These are phyloP conservation scores for Aulostomus chinensis DNA, from an alignment of 2,797 vertebrate genomes.

Conservation along the genomic window DNA sequence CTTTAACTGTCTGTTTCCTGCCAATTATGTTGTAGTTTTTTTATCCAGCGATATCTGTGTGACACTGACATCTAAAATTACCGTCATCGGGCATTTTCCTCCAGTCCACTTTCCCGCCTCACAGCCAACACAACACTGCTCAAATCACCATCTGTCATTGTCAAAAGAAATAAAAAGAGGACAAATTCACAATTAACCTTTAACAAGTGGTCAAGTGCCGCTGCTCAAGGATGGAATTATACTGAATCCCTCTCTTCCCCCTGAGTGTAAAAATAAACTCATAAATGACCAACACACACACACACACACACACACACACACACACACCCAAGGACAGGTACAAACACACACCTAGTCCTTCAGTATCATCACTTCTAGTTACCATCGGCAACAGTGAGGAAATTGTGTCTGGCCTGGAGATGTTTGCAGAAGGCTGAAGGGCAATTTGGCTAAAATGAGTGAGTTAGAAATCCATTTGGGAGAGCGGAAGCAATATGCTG, in stretches of 20 bases:
- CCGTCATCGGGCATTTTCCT: background rate
- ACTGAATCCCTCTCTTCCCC: background rate
- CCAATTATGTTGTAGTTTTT: background rate
- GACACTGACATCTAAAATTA: background rate
- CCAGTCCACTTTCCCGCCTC: background rate
- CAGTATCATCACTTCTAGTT: conserved; percentile 29
- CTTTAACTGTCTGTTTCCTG: no score
- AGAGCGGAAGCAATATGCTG: conserved; percentile 25
- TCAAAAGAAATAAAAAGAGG: no score
- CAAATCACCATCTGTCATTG: background rate
- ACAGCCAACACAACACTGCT: background rate
- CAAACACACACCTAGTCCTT: background rate
- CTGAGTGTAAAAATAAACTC: background rate
- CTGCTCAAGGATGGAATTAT: conserved; percentile 8
- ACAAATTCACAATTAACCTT: conserved; percentile 27
- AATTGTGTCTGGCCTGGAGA: conserved; percentile 47
- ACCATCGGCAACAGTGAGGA: conserved; percentile 33
- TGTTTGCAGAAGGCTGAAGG: conserved; percentile 49
- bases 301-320: conserved; percentile 1
- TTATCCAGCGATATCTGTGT: no score
- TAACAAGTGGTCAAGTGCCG: conserved; percentile 33
- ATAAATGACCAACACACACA: background rate
- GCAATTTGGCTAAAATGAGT: conserved; percentile 53
- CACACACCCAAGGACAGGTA: background rate
- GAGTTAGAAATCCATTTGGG: conserved; percentile 54